These are phyloP conservation scores for Colius striatus DNA, from an alignment of 2,113 vertebrate species.

Conservation along the genomic window DNA sequence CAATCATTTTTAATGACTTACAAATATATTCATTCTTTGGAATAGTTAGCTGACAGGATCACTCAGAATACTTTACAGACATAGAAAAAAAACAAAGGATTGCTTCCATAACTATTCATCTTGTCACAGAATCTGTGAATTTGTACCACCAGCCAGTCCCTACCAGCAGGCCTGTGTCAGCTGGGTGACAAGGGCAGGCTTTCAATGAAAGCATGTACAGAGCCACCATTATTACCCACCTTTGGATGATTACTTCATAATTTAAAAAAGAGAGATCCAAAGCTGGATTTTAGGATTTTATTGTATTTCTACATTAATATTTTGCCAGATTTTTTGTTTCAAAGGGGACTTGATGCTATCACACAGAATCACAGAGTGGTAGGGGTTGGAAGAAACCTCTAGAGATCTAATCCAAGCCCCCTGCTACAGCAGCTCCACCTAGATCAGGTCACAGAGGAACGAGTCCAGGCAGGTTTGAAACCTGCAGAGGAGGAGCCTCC, in stretches of 20 bases:
- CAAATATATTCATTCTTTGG: background rate
- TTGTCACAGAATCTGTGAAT: background rate
- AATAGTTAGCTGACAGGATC: background rate
- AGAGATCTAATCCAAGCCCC: too few relatives aligned
- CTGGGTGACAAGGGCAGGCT: background rate
- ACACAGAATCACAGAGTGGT: too few relatives aligned
- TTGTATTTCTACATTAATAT: background rate
- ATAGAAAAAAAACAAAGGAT: background rate
- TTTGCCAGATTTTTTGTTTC: background rate
- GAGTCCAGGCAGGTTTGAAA: too few relatives aligned
- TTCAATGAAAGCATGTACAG: background rate
- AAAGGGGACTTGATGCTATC: background rate
- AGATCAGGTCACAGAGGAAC: too few relatives aligned
- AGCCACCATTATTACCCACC: background rate
- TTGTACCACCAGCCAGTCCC: background rate
- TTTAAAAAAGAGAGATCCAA: background rate
- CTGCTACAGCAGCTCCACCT: too few relatives aligned
- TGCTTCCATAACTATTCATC: background rate
- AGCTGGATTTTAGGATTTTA: background rate
- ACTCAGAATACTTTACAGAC: background rate
- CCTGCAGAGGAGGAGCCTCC: too few relatives aligned
- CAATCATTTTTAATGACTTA: background rate
- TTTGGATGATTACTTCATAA: background rate
- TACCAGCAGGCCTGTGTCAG: background rate
- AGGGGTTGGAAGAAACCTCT: too few relatives aligned